Percentiles rank a stretch among this genome's conserved stretches.
phyloP scores from a whole-genome alignment of 2,113 vertebrate genomes.

The Felis catus region DNA sequence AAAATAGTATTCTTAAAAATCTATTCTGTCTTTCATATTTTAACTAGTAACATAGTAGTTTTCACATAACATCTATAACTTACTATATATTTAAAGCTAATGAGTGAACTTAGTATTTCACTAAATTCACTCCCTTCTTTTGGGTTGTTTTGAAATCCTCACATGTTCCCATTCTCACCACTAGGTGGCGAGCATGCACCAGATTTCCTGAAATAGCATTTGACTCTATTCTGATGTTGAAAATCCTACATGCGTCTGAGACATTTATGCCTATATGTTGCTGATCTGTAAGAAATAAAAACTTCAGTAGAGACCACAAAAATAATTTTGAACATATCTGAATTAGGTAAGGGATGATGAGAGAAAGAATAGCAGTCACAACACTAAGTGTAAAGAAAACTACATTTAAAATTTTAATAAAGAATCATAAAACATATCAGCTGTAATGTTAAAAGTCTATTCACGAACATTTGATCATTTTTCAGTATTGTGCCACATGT shows the following conservation, averaged over 20 bases:
- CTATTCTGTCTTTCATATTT: background rate
- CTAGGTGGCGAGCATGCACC: slow-evolving; percentile 1
- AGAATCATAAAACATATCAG: too few species aligned
- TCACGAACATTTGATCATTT: background rate
- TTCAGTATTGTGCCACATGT: background rate
- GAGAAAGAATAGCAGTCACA: background rate
- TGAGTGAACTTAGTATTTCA: background rate
- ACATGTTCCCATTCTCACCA: background rate
- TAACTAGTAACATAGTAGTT: background rate
- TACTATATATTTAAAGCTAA: background rate
- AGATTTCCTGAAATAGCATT: background rate
- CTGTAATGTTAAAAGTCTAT: background rate
- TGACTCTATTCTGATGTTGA: rapidly evolving
- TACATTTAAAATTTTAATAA: background rate
- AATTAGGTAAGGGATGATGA: background rate
- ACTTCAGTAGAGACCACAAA: background rate
- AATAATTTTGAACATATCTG: background rate
- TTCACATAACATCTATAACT: background rate
- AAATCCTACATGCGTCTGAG: background rate
- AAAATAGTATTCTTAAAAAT: background rate
- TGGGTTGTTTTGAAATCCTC: background rate
- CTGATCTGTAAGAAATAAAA: background rate
- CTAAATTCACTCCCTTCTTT: background rate
- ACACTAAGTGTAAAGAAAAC: background rate
- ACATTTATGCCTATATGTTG: rapidly evolving